These are phyloP conservation scores for Pegoplata infirma DNA, from an alignment of 2,888 invertebrate genomes.

Conservation along the genomic window DNA sequence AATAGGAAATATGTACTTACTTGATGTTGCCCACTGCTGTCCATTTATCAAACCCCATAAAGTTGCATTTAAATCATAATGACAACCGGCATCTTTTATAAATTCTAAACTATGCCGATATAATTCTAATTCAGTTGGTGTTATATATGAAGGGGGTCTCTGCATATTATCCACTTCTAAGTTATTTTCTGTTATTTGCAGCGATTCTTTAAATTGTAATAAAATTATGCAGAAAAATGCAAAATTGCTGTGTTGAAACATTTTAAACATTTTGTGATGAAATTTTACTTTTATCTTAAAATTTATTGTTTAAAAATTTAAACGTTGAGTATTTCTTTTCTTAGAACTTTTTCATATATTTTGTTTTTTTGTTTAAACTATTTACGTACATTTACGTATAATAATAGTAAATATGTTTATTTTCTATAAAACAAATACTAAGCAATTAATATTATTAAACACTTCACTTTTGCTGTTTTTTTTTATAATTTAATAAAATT, in stretches of 20 bases:
- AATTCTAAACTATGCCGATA: constrained; percentile 66
- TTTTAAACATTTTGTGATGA: neutral
- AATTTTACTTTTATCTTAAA: neutral
- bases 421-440: constrained; percentile 16
- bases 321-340: neutral
- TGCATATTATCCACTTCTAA: neutral
- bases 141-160: constrained; percentile 44
- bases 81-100: constrained; percentile 66
- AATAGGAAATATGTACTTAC: too few relatives aligned
- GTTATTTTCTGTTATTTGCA: neutral
- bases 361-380: neutral
- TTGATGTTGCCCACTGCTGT: constrained; percentile 71
- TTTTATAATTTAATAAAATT: too few relatives aligned
- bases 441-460: constrained; percentile 32
- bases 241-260: neutral
- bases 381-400: neutral
- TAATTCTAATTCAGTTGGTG: constrained; percentile 63
- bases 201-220: neutral
- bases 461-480: neutral
- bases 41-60: constrained; percentile 68
- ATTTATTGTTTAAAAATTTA: neutral
- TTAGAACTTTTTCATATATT: neutral
- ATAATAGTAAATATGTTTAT: neutral
- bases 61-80: constrained; percentile 70
- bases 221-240: neutral